A percentile compares a stretch with the other conserved stretches of the same genome.
These are phyloP conservation scores for Pachyrhynchus sulphureomaculatus DNA, from an alignment of 1,140 invertebrate species.

Conservation along the genomic window DNA sequence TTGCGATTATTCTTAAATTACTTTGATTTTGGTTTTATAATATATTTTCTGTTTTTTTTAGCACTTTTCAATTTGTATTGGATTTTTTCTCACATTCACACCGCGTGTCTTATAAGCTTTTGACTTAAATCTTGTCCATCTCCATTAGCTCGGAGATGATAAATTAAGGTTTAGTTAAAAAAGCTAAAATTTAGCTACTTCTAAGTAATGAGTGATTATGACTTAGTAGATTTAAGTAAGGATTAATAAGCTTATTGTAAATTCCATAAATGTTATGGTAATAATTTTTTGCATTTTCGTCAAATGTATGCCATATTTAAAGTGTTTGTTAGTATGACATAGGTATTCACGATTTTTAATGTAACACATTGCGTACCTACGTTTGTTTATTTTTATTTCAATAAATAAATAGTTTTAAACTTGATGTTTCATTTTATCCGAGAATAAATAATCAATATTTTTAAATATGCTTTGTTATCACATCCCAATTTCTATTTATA, in stretches of 20 bases:
- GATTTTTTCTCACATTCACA: conserved; percentile 32
- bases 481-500: no score
- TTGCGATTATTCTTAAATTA: no score
- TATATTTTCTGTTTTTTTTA: conserved; percentile 5
- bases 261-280: neutral
- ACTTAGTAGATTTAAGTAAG: conserved; percentile 17
- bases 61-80: conserved; percentile 25
- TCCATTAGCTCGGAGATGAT: conserved; percentile 2
- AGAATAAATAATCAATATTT: conserved; percentile 10
- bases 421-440: conserved; percentile 12
- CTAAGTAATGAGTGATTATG: conserved; percentile 27
- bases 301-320: conserved; percentile 31
- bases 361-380: conserved; percentile 6
- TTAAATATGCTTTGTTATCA: no score
- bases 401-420: conserved; percentile 1
- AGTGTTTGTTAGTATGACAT: conserved; percentile 6
- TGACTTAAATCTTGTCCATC: conserved; percentile 17
- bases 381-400: neutral
- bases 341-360: conserved; percentile 5
- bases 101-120: conserved; percentile 34
- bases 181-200: conserved; percentile 26
- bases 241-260: conserved; percentile 12
- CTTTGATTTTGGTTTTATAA: neutral
- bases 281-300: conserved; percentile 17
- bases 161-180: conserved; percentile 17